Percentiles rank a stretch among this genome's conserved stretches.
phyloP scores from a whole-genome alignment of 2,797 vertebrate species.

The Paratrypauchen microcephalus region DNA sequence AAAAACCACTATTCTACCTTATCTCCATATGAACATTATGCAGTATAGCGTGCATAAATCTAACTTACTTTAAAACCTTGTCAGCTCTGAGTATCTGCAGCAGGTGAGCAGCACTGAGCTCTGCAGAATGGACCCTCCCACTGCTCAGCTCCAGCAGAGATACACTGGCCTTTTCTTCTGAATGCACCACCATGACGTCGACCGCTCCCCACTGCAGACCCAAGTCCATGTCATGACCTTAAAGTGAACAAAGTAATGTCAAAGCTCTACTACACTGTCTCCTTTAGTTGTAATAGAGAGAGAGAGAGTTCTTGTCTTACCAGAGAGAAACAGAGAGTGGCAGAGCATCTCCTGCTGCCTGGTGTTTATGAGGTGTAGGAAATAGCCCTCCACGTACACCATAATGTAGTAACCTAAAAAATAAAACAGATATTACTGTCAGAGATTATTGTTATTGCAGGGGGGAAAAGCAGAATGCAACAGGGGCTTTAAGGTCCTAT shows the following conservation, averaged over 20 bases:
- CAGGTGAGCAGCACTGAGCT: conserved; percentile 75
- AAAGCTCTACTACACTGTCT: not conserved
- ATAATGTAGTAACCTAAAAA: conserved; percentile 86
- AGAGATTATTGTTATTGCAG: not conserved
- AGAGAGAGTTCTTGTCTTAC: conserved; percentile 61
- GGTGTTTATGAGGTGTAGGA: conserved; percentile 92
- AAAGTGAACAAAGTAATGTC: not conserved
- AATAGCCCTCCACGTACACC: conserved; percentile 85
- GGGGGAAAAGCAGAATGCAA: too few relatives aligned
- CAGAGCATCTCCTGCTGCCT: conserved; percentile 90
- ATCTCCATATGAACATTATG: too few relatives aligned
- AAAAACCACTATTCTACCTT: too few relatives aligned
- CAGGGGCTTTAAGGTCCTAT: too few relatives aligned
- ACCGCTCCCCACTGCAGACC: conserved; percentile 56
- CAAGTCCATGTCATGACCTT: conserved; percentile 79
- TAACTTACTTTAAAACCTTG: conserved; percentile 39
- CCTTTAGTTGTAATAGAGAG: not conserved
- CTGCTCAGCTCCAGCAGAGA: conserved; percentile 73
- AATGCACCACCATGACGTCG: conserved; percentile 62
- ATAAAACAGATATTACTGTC: conserved; percentile 27
- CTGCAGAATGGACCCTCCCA: conserved; percentile 75
- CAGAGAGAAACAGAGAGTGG: conserved; percentile 90
- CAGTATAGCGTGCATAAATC: not conserved
- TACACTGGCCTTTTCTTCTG: conserved; percentile 51
- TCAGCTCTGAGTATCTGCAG: conserved; percentile 75